Conservation (phyloP, 1,140 invertebrate genomes). For the Cotesia chilonis region DNA sequence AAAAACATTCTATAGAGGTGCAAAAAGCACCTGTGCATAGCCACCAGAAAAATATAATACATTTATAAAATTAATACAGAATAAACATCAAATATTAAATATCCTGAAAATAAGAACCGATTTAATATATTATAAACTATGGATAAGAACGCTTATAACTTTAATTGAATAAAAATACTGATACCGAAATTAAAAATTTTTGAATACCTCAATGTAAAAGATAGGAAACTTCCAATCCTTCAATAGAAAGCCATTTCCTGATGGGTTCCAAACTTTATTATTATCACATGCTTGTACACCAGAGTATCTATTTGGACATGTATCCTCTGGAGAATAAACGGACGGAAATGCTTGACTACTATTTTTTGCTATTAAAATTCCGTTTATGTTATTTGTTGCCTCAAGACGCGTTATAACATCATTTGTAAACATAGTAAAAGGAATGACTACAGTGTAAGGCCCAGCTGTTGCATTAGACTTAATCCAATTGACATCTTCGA, state of each 20-base stretch:
- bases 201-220: slow-evolving; percentile 72
- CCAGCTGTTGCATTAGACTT: slow-evolving; percentile 73
- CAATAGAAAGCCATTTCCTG: slow-evolving; percentile 77
- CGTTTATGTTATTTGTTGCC: slow-evolving; percentile 69
- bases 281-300: slow-evolving; percentile 64
- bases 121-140: not conserved
- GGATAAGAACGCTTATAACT: not conserved
- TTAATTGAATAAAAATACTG: not conserved
- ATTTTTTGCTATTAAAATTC: slow-evolving; percentile 68
- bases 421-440: slow-evolving; percentile 71
- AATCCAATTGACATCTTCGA: slow-evolving; percentile 77
- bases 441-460: slow-evolving; percentile 76
- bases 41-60: no score
- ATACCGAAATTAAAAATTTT: not conserved
- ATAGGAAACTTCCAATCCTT: slow-evolving; percentile 86
- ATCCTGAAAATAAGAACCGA: no score
- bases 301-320: slow-evolving; percentile 85
- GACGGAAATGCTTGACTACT: slow-evolving; percentile 45
- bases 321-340: slow-evolving; percentile 77
- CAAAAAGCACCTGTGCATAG: no score
- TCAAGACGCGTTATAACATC: slow-evolving; percentile 64
- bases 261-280: slow-evolving; percentile 78
- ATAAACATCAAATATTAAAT: no score
- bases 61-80: no score
- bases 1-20: no score